Evolutionary conservation across 2,113 vertebrate genomes (phyloP), one percentile per base, ranked within the genome.

Genomic region (Pyrgilauda ruficollis): DNA sequence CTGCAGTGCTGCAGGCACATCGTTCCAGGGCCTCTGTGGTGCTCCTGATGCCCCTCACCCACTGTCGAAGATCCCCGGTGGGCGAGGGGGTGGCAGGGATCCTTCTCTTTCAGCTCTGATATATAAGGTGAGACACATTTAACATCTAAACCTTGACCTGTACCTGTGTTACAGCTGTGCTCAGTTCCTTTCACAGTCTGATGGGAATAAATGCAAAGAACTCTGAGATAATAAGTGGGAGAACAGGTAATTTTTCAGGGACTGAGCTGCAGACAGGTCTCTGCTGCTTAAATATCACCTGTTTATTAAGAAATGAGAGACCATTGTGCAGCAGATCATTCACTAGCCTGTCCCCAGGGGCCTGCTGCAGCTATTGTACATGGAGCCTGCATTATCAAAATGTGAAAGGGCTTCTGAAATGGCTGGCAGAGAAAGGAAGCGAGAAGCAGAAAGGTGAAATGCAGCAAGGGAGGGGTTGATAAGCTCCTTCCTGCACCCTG

Each of bases 41-140:
- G 99, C 98, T 99, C 99, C 99, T 99, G 99, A 99, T 99, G 99
- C 98, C 99, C 99, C 99, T 99, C 99, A 99, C 99, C 99, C 99
- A 99, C 99, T 99, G 97, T 98, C 98, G 96, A 99, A 99, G 99
- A 99, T 99, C 99, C 99, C 99, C 98, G 98, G 99, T 99, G 99
- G 99, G 99, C 99, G 99, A 99, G 99, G 99, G 99, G 98, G 98
- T 95, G 95, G 99, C 98, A 99, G 99, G 99, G 99, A 99, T 99
- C 99, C 98, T 98, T 98, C 99, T 98, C 98, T 99, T 96, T 98
- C 98, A 92, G 98, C 98, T 98, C 98, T 99, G 94, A 98, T 99
- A 94, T 98, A 99, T 96, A 98, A 99, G 98, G 99, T 99, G 97
- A 98, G 94, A 21, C 49, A 67, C 37, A 78, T 74, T 44, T 43